Evolutionary conservation across 1,140 invertebrate species (phyloP).

Genomic region (Acyrthosiphon pisum): DNA sequence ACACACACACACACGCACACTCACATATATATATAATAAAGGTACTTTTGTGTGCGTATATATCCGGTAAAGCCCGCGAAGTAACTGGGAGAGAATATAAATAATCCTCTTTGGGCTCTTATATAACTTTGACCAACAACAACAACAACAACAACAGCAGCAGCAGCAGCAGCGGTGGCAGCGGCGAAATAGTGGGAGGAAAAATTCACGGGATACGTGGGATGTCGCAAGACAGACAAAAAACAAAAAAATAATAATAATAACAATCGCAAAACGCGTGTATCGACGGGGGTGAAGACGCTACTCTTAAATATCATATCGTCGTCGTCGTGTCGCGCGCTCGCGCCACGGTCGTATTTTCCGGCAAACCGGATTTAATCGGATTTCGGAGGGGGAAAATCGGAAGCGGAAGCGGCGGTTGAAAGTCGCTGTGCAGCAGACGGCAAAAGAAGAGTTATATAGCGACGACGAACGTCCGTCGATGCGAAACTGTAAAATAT

Average conservation of each 20-base stretch:
- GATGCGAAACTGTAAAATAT: background rate
- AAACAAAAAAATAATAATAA: background rate
- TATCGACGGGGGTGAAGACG: background rate
- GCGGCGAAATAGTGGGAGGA: background rate
- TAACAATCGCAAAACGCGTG: background rate
- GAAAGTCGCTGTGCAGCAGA: background rate
- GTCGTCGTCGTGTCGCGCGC: background rate
- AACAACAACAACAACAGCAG: background rate
- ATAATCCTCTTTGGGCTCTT: constrained; percentile 48
- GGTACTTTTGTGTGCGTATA: background rate
- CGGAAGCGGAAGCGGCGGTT: too few species aligned
- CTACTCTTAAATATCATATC: background rate
- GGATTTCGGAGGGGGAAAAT: background rate
- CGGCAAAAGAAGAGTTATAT: background rate
- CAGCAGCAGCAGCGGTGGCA: background rate
- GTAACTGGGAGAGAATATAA: constrained; percentile 38
- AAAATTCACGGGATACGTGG: background rate
- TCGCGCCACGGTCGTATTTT: background rate
- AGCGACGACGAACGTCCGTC: background rate
- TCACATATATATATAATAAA: background rate
- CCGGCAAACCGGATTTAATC: constrained; percentile 14
- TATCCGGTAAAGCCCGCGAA: background rate
- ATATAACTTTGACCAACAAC: constrained; percentile 38
- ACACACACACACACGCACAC: background rate
- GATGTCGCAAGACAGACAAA: background rate